Percentiles rank a stretch among this genome's conserved stretches.
Conservation (phyloP, 2,888 invertebrate genomes). For the Drosophila anomelani region DNA sequence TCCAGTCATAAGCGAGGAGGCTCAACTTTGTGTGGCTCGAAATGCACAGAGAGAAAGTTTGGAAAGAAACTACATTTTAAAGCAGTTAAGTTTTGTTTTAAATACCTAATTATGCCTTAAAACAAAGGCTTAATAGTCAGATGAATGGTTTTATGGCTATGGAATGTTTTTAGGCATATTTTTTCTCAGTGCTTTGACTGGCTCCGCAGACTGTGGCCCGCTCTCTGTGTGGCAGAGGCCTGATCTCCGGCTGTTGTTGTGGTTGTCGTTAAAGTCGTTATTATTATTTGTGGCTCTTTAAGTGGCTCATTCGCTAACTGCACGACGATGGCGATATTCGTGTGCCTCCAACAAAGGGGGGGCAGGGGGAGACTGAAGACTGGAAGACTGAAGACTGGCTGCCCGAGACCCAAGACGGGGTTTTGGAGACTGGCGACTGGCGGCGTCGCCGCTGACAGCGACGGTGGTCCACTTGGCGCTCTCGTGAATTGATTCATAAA, state of each 20-base stretch:
- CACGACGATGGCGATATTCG: constrained; percentile 77
- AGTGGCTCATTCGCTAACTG: constrained; percentile 81
- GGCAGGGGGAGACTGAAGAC: constrained; percentile 19
- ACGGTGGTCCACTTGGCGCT: constrained; percentile 80
- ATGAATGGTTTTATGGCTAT: not conserved
- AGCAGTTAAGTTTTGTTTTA: not conserved
- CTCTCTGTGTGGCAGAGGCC: constrained; percentile 49
- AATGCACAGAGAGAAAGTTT: not conserved
- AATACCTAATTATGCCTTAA: not conserved
- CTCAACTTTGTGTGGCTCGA: constrained; percentile 62
- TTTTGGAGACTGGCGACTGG: constrained; percentile 28
- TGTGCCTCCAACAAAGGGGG: constrained; percentile 57
- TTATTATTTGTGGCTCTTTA: constrained; percentile 81
- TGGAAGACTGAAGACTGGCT: constrained; percentile 6
- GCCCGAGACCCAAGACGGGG: not conserved
- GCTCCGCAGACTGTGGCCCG: constrained; percentile 18
- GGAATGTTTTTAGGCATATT: not conserved
- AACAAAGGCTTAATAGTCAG: too few species aligned
- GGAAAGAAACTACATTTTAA: not conserved
- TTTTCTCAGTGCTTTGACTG: constrained; percentile 2
- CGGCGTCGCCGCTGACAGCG: constrained; percentile 70
- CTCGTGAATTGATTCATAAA: constrained; percentile 80
- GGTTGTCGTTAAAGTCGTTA: constrained; percentile 79
- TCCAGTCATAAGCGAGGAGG: constrained; percentile 63
- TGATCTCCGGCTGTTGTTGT: constrained; percentile 57